These are phyloP conservation scores for Anguilla rostrata DNA, from an alignment of 2,113 vertebrate genomes.

Conservation along the genomic window DNA sequence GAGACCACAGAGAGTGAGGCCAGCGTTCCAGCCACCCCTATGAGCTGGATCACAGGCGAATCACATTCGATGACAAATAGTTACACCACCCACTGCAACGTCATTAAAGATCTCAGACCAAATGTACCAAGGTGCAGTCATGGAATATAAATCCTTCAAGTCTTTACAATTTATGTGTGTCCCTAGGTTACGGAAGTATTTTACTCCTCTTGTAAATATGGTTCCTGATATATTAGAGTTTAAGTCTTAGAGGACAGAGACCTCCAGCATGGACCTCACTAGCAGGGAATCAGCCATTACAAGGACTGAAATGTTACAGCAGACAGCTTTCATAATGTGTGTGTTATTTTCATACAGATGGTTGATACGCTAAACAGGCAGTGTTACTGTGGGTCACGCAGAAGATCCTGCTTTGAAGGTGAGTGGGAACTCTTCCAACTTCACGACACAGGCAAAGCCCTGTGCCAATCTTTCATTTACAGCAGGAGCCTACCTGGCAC, in stretches of 20 bases:
- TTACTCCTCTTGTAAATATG: no score
- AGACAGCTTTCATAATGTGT: not conserved
- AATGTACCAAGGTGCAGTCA: no score
- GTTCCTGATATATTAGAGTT: no score
- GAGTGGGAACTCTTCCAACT: slow-evolving; percentile 30
- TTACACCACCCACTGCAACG: not conserved
- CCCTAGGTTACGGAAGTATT: no score
- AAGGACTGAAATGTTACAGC: no score
- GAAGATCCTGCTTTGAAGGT: slow-evolving; percentile 38
- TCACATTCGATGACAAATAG: not conserved
- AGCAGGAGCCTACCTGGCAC: slow-evolving; percentile 68
- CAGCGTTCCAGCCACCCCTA: not conserved
- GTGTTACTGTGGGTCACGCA: not conserved
- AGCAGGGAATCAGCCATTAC: no score
- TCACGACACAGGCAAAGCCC: slow-evolving; percentile 36
- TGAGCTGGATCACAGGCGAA: not conserved
- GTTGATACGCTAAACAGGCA: not conserved
- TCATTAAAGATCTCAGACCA: no score
- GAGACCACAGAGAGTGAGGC: not conserved
- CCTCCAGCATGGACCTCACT: no score
- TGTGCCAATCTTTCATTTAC: slow-evolving; percentile 59
- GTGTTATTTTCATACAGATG: not conserved
- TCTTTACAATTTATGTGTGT: no score
- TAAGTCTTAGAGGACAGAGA: no score
- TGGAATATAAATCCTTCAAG: no score